Conservation (phyloP, 2,888 invertebrate genomes). For the Rugalucina vietnamica region DNA sequence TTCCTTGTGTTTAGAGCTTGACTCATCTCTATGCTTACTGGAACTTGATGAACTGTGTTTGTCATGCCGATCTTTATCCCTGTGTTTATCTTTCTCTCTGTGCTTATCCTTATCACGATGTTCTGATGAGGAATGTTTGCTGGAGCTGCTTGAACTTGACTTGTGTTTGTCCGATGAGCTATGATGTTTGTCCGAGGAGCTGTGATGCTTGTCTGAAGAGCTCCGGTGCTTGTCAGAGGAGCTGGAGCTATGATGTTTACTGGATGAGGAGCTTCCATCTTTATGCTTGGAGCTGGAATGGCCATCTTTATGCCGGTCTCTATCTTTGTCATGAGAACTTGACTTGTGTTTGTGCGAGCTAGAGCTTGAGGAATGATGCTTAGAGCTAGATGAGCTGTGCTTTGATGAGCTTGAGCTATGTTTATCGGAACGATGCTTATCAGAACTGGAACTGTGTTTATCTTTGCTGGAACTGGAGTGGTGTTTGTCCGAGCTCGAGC, state of each 20-base stretch:
- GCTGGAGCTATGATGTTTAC: slow-evolving; percentile 54
- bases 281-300: slow-evolving; percentile 63
- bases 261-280: slow-evolving; percentile 63
- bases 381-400: slow-evolving; percentile 53
- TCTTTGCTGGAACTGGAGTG: slow-evolving; percentile 53
- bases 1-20: slow-evolving; percentile 51
- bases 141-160: slow-evolving; percentile 48
- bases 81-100: slow-evolving; percentile 46
- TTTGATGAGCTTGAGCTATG: slow-evolving; percentile 47
- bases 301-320: background rate
- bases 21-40: slow-evolving; percentile 50
- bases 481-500: slow-evolving; percentile 64
- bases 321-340: slow-evolving; percentile 20
- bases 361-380: slow-evolving; percentile 47
- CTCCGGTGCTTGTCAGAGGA: slow-evolving; percentile 60
- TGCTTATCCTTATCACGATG: slow-evolving; percentile 40
- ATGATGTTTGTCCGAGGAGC: slow-evolving; percentile 59
- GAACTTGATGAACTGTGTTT: slow-evolving; percentile 25
- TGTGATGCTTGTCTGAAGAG: slow-evolving; percentile 60
- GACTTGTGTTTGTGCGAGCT: slow-evolving; percentile 6
- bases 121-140: slow-evolving; percentile 52
- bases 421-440: slow-evolving; percentile 49
- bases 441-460: slow-evolving; percentile 46
- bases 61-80: slow-evolving; percentile 10
- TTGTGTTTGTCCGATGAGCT: slow-evolving; percentile 58